Conservation (phyloP, 2,888 invertebrate species). For the Cantharis rustica region DNA sequence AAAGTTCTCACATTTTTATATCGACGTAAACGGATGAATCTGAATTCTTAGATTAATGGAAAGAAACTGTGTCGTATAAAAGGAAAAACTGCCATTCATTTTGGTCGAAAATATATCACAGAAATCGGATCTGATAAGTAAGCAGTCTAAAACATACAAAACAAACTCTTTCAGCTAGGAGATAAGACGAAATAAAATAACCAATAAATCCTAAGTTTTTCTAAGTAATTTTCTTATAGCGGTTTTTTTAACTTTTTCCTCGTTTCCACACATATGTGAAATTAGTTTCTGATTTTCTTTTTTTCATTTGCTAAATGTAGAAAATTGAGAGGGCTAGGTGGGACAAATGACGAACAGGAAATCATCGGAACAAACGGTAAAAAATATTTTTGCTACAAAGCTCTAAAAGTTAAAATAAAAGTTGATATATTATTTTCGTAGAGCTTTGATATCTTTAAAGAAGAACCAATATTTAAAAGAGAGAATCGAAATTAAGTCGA, state of each 20-base stretch:
- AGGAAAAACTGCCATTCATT: conserved; percentile 27
- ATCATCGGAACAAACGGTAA: neutral
- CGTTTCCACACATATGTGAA: neutral
- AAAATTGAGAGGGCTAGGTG: neutral
- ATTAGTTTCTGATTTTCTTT: neutral
- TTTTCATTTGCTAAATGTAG: neutral
- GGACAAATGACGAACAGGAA: neutral
- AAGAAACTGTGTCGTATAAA: conserved; percentile 19
- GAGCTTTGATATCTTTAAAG: neutral
- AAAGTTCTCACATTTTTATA: conserved; percentile 10
- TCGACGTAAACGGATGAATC: conserved; percentile 11
- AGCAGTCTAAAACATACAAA: conserved; percentile 22
- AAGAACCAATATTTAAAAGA: neutral
- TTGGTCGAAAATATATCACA: conserved; percentile 22
- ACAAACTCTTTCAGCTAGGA: conserved; percentile 18
- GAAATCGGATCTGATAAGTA: conserved; percentile 23
- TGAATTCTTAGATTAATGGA: conserved; percentile 24
- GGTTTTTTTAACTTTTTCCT: neutral
- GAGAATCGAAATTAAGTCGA: neutral
- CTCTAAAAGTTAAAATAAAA: too few species aligned
- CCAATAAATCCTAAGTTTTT: conserved; percentile 15
- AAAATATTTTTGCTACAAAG: neutral
- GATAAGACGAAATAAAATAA: conserved; percentile 26
- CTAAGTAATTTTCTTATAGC: conserved; percentile 17
- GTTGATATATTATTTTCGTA: too few species aligned